A percentile compares a stretch with the other conserved stretches of the same genome.
Conservation (phyloP, 2,888 invertebrate species). For the Dione juno region DNA sequence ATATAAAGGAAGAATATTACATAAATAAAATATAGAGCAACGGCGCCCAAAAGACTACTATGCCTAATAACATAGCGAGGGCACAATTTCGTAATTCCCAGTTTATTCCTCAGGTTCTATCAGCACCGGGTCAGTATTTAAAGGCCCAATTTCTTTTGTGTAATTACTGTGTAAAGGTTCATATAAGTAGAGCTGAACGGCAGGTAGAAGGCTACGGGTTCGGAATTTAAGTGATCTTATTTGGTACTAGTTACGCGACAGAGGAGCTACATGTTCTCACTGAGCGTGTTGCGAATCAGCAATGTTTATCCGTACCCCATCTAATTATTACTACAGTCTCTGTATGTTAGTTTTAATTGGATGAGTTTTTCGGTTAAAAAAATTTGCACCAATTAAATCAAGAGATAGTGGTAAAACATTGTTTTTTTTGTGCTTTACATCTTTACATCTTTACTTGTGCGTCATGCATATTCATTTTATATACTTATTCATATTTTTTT, state of each 20-base stretch:
- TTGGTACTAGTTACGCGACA: conserved; percentile 70
- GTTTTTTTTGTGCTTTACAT: too few species aligned
- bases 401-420: too few species aligned
- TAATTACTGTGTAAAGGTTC: conserved; percentile 72
- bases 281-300: conserved; percentile 70
- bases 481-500: too few species aligned
- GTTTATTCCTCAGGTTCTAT: conserved; percentile 58
- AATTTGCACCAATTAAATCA: too few species aligned
- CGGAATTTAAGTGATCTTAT: conserved; percentile 81
- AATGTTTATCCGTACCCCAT: conserved; percentile 67
- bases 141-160: conserved; percentile 75
- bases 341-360: conserved; percentile 60
- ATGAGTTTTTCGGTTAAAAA: not conserved
- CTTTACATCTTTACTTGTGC: too few species aligned
- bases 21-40: conserved; percentile 19
- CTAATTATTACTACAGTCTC: conserved; percentile 70
- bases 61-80: conserved; percentile 57
- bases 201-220: conserved; percentile 66
- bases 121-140: conserved; percentile 62
- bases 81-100: conserved; percentile 58
- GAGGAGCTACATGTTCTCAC: conserved; percentile 61
- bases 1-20: conserved; percentile 10
- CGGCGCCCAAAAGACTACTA: conserved; percentile 43
- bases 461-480: too few species aligned
- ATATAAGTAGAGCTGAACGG: conserved; percentile 73